These are phyloP conservation scores for Caenorhabditis zanzibari DNA, from an alignment of 2,888 invertebrate species.

Conservation along the genomic window DNA sequence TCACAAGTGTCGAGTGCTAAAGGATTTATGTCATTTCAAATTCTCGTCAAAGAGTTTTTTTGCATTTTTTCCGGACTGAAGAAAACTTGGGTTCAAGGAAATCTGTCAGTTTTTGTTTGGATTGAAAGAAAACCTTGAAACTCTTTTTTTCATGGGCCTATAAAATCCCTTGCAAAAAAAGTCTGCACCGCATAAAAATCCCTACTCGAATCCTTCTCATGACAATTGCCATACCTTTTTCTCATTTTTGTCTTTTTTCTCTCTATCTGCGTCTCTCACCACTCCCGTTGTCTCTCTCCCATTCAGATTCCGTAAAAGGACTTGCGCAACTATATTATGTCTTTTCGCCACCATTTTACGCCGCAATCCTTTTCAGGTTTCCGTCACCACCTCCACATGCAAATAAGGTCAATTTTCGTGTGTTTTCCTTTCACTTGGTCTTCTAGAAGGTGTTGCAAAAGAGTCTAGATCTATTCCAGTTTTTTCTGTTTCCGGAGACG, in stretches of 20 bases:
- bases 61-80: neutral
- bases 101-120: constrained; percentile 8
- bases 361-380: constrained; percentile 59
- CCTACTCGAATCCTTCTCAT: constrained; percentile 1
- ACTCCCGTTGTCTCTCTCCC: constrained; percentile 1
- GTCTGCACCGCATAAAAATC: neutral
- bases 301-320: constrained; percentile 26
- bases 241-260: constrained; percentile 16
- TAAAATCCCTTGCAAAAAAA: neutral
- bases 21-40: constrained; percentile 15
- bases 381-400: constrained; percentile 37
- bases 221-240: constrained; percentile 47
- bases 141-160: neutral
- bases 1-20: neutral
- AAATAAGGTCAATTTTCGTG: constrained; percentile 61
- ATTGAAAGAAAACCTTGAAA: neutral
- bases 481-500: neutral
- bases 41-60: constrained; percentile 4
- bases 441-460: neutral
- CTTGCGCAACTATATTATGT: constrained; percentile 30
- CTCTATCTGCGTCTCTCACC: constrained; percentile 12
- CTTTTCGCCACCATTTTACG: constrained; percentile 7
- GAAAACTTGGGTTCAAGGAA: constrained; percentile 6
- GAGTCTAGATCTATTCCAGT: neutral
- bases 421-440: neutral